Conservation (phyloP, 30 jellyfish, hydroid and myxozoan genomes). For the Chironex yamaguchii region DNA sequence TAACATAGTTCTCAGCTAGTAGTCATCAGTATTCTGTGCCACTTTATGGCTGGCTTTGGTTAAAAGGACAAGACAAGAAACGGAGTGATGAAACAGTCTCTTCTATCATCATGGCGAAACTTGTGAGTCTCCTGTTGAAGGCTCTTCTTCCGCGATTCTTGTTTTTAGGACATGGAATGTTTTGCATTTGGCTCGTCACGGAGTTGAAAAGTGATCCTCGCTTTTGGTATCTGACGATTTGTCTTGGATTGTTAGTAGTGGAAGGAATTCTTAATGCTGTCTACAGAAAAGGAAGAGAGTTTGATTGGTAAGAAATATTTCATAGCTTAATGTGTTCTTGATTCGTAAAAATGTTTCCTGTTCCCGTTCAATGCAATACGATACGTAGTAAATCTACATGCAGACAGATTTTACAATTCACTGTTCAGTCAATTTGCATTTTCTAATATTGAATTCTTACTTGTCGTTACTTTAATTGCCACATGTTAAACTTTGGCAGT, state of each 20-base stretch:
- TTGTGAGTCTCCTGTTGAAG: slow-evolving; percentile 34
- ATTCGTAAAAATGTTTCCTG: too few species aligned
- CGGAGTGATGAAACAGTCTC: neutral
- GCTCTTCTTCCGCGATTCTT: slow-evolving; percentile 84
- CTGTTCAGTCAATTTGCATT: too few species aligned
- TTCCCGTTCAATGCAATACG: too few species aligned
- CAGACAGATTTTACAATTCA: too few species aligned
- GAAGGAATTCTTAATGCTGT: slow-evolving; percentile 77
- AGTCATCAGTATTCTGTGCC: too few species aligned
- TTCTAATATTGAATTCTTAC: too few species aligned
- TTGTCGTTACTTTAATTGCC: too few species aligned
- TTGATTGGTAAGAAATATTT: slow-evolving; percentile 86
- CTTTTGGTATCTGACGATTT: slow-evolving; percentile 70
- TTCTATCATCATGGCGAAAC: neutral
- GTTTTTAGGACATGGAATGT: slow-evolving; percentile 75
- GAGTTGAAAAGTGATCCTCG: slow-evolving; percentile 21
- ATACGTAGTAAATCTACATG: too few species aligned
- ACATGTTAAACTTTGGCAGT: too few species aligned
- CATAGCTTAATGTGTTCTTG: too few species aligned
- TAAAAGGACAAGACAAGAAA: neutral
- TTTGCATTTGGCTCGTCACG: slow-evolving; percentile 67
- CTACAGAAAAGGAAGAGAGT: slow-evolving; percentile 69
- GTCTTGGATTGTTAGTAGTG: slow-evolving; percentile 50
- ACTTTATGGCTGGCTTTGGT: neutral
- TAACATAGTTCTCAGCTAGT: too few species aligned